A percentile compares a stretch with the other conserved stretches of the same genome.
These are phyloP conservation scores for Drosophila diplacantha DNA, from an alignment of 2,888 invertebrate genomes.

Conservation along the genomic window DNA sequence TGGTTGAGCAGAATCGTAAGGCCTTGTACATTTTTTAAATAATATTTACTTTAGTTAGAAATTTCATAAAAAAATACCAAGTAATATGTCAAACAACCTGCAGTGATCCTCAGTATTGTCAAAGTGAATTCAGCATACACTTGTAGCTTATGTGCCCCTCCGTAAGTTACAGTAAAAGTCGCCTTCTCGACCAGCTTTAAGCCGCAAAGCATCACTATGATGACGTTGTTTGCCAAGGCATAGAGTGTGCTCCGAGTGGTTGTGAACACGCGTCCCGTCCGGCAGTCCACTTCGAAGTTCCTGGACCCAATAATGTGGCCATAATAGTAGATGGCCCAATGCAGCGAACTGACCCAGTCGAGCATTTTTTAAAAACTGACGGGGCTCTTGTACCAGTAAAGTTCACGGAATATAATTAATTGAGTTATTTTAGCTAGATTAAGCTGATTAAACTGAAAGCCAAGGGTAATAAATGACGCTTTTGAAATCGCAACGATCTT, in stretches of 20 bases:
- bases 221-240: too few relatives aligned
- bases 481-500: too few relatives aligned
- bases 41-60: background rate
- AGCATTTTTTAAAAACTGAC: slow-evolving; percentile 12
- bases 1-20: slow-evolving; percentile 38
- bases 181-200: too few relatives aligned
- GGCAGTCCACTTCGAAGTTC: slow-evolving; percentile 9
- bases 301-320: slow-evolving; percentile 2
- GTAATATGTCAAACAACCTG: background rate
- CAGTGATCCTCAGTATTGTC: slow-evolving; percentile 6
- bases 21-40: background rate
- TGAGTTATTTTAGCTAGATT: too few relatives aligned
- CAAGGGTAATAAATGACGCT: background rate
- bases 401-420: too few relatives aligned
- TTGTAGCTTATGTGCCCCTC: slow-evolving; percentile 8
- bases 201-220: too few relatives aligned
- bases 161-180: background rate
- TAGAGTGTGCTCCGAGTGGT: too few relatives aligned
- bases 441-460: background rate
- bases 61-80: background rate
- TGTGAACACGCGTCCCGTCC: background rate
- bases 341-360: slow-evolving; percentile 2
- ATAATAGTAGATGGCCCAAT: background rate
- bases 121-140: slow-evolving; percentile 13
- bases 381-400: background rate